phyloP scores from a whole-genome alignment of 2,113 vertebrate species.

The Zootoca vivipara region DNA sequence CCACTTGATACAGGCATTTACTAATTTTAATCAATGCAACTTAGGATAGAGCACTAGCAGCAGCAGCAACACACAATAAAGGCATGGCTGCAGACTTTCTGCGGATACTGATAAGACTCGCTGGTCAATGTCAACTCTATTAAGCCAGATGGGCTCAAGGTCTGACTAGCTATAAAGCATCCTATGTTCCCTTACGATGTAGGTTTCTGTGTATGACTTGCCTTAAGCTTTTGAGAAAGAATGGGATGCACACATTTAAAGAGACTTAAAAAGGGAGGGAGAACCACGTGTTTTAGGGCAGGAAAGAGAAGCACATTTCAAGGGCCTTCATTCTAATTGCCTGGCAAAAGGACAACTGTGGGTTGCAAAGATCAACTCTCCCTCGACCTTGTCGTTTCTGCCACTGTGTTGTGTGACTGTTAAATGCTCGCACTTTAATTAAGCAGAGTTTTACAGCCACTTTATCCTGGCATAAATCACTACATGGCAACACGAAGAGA shows the following conservation, averaged over 20 bases:
- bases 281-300: background rate
- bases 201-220: background rate
- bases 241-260: background rate
- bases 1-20: background rate
- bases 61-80: background rate
- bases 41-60: background rate
- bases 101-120: too few relatives aligned
- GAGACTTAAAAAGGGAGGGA: background rate
- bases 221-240: background rate
- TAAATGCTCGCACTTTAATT: background rate
- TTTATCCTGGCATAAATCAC: slow-evolving; percentile 18
- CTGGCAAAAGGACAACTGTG: background rate
- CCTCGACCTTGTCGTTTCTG: slow-evolving; percentile 12
- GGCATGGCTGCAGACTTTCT: too few relatives aligned
- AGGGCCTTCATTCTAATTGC: background rate
- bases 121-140: too few relatives aligned
- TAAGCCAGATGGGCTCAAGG: too few relatives aligned
- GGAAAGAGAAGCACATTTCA: background rate
- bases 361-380: background rate
- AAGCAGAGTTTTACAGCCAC: background rate
- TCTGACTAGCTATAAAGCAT: too few relatives aligned
- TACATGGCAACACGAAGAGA: background rate
- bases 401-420: slow-evolving; percentile 3
- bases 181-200: background rate
- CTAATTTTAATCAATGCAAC: background rate